A percentile compares a stretch with the other conserved stretches of the same genome.
phyloP scores from a whole-genome alignment of 2,113 vertebrate species.

The Pelecanoides urinatrix region DNA sequence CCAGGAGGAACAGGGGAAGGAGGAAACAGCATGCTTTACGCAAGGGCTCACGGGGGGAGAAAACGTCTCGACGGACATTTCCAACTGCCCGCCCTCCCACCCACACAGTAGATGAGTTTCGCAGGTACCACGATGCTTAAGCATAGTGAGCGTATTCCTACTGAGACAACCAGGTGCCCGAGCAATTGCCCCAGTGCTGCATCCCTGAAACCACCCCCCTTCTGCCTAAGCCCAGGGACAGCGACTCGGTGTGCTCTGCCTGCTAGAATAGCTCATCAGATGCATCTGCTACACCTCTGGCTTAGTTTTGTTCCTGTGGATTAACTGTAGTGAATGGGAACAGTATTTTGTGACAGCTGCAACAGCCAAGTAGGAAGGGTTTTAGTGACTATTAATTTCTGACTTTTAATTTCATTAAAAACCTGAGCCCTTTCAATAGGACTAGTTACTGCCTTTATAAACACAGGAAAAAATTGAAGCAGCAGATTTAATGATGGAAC shows the following conservation, averaged over 20 bases:
- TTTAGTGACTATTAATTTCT: neutral
- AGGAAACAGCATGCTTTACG: neutral
- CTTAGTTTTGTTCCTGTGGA: neutral
- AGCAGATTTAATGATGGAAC: neutral
- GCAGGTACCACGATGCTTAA: neutral
- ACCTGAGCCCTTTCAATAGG: neutral
- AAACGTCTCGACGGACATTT: neutral
- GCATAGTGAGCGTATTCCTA: rapidly evolving
- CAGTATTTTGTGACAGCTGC: neutral
- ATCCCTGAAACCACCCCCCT: neutral
- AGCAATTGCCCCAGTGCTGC: neutral
- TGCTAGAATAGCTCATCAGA: neutral
- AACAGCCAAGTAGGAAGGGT: neutral
- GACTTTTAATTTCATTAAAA: neutral
- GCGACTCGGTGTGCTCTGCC: rapidly evolving
- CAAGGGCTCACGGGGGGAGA: rapidly evolving
- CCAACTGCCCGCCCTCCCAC: neutral
- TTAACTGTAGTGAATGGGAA: neutral
- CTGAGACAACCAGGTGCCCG: rapidly evolving
- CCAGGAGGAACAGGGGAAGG: neutral
- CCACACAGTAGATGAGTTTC: neutral
- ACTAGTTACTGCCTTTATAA: neutral
- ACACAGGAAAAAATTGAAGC: neutral
- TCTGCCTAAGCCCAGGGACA: neutral
- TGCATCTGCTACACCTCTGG: neutral